A percentile compares a stretch with the other conserved stretches of the same genome.
Conservation (phyloP, 2,888 invertebrate genomes). For the Lissonota sp. region DNA sequence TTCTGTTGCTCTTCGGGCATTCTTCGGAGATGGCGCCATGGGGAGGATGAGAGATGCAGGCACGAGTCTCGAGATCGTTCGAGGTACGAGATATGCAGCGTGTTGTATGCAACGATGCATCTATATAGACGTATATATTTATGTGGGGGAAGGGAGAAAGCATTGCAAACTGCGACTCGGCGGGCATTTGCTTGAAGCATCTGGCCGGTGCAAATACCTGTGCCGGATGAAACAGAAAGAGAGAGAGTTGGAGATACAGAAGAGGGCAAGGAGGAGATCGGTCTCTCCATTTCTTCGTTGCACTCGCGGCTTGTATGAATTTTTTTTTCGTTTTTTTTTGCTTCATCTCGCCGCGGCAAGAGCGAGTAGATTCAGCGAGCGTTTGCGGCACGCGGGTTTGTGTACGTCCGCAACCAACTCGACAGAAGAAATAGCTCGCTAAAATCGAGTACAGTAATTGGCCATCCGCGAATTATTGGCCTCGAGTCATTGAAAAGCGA, state of each 20-base stretch:
- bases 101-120: conserved; percentile 28
- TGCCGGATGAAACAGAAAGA: conserved; percentile 54
- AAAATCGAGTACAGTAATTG: conserved; percentile 23
- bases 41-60: conserved; percentile 30
- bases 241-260: background rate
- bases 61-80: conserved; percentile 28
- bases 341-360: conserved; percentile 12
- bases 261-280: conserved; percentile 18
- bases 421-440: conserved; percentile 9
- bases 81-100: conserved; percentile 18
- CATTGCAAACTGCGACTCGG: conserved; percentile 27
- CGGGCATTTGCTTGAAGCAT: conserved; percentile 70
- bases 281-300: conserved; percentile 38
- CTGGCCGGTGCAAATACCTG: conserved; percentile 73
- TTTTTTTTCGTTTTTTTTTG: conserved; percentile 26
- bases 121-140: conserved; percentile 6
- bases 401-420: background rate
- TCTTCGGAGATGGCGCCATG: conserved; percentile 69
- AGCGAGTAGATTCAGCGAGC: background rate
- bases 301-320: conserved; percentile 45
- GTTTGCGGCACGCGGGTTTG: background rate
- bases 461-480: conserved; percentile 4
- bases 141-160: conserved; percentile 21
- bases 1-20: conserved; percentile 67
- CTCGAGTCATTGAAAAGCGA: background rate